phyloP scores from a whole-genome alignment of 2,797 vertebrate genomes.

The Lagocephalus sceleratus region DNA sequence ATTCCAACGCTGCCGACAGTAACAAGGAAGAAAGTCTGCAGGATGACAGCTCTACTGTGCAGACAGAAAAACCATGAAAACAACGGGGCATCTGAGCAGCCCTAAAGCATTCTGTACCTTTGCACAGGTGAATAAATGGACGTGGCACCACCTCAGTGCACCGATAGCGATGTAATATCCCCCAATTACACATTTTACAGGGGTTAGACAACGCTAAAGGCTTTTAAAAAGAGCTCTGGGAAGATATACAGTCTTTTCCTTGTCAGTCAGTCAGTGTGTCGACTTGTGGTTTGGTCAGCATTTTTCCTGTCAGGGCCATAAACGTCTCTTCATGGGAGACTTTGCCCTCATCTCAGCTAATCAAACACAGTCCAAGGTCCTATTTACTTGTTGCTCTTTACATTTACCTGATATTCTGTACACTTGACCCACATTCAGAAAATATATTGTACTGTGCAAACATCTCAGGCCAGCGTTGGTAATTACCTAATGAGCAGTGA shows the following conservation, averaged over 20 bases:
- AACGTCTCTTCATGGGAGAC: constrained; percentile 43
- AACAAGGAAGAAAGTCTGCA: too few relatives aligned
- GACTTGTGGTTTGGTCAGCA: constrained; percentile 27
- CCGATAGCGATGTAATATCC: too few relatives aligned
- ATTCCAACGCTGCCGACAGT: too few relatives aligned
- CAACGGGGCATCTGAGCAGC: too few relatives aligned
- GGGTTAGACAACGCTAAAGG: background rate
- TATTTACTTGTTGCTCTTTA: constrained; percentile 60
- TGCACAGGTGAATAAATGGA: too few relatives aligned
- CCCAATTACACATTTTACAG: background rate
- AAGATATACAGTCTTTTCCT: constrained; percentile 13
- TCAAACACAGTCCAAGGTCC: constrained; percentile 72
- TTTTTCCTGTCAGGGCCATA: constrained; percentile 40
- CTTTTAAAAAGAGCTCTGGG: background rate
- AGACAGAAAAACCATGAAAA: too few relatives aligned
- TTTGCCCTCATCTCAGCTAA: constrained; percentile 67
- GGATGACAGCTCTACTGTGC: too few relatives aligned
- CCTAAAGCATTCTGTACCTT: too few relatives aligned
- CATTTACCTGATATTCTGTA: constrained; percentile 56
- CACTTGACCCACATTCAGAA: constrained; percentile 49
- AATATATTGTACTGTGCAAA: background rate
- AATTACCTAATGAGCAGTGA: background rate
- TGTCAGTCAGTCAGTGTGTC: constrained; percentile 29
- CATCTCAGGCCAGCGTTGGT: background rate
- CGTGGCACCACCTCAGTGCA: too few relatives aligned